Conservation (phyloP, 2,888 invertebrate genomes). For the Galeruca laticollis region DNA sequence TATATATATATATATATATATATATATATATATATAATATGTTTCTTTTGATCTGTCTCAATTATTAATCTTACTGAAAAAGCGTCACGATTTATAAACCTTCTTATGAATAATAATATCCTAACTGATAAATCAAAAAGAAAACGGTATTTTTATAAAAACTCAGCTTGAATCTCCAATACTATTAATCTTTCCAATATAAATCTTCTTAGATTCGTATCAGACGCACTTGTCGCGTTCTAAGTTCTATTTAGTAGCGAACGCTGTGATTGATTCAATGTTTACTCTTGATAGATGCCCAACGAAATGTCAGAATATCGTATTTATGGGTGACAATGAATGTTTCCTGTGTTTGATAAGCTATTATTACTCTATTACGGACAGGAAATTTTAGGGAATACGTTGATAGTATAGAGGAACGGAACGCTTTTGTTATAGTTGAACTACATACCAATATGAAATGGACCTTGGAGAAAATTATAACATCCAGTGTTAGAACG, state of each 20-base stretch:
- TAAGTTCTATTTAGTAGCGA: slow-evolving; percentile 31
- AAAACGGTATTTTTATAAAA: too few relatives aligned
- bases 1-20: too few relatives aligned
- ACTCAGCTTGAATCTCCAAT: not conserved
- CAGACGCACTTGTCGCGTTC: slow-evolving; percentile 33
- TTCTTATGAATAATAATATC: too few relatives aligned
- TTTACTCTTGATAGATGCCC: slow-evolving; percentile 28
- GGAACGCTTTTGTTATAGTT: too few relatives aligned
- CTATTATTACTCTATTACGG: slow-evolving; percentile 35
- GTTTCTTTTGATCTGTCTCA: too few relatives aligned
- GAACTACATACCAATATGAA: too few relatives aligned
- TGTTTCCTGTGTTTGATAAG: slow-evolving; percentile 31
- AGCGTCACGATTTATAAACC: too few relatives aligned
- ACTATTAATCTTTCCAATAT: not conserved
- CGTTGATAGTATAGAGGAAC: not conserved
- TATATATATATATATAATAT: too few relatives aligned
- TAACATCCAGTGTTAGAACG: too few relatives aligned
- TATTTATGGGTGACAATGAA: slow-evolving; percentile 40
- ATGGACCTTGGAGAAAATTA: too few relatives aligned
- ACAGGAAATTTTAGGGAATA: slow-evolving; percentile 36
- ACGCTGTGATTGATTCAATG: slow-evolving; percentile 43
- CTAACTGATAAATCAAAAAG: too few relatives aligned
- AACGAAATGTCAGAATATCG: slow-evolving; percentile 32
- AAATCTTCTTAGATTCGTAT: slow-evolving; percentile 11
- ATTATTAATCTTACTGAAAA: too few relatives aligned